phyloP scores from a whole-genome alignment of 2,888 invertebrate species.

The Metallyticus violacea region DNA sequence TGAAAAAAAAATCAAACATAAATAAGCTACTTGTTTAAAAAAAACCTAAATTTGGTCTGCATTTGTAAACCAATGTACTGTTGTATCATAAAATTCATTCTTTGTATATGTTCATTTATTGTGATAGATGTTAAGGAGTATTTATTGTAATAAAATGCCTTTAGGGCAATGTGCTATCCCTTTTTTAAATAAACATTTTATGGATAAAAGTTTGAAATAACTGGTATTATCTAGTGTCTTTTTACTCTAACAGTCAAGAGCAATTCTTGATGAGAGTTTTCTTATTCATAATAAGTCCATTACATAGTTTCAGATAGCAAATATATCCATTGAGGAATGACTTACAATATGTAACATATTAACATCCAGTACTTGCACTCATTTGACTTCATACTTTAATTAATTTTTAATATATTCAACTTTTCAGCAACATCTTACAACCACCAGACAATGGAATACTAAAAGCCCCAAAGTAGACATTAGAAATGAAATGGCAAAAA shows the following conservation, averaged over 20 bases:
- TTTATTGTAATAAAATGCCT: background rate
- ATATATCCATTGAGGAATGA: too few species aligned
- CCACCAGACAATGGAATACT: too few species aligned
- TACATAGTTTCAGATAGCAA: too few species aligned
- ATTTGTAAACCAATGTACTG: background rate
- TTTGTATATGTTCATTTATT: background rate
- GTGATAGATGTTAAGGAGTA: background rate
- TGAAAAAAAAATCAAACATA: background rate
- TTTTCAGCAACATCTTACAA: too few species aligned
- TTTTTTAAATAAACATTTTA: background rate
- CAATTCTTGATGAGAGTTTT: background rate
- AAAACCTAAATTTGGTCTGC: background rate
- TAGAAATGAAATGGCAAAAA: too few species aligned
- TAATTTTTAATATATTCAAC: too few species aligned
- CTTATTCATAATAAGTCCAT: too few species aligned
- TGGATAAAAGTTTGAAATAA: background rate
- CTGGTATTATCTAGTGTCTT: background rate
- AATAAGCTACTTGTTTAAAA: background rate
- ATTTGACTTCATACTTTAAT: too few species aligned
- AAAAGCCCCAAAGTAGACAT: too few species aligned
- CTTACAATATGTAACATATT: too few species aligned
- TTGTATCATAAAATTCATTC: background rate
- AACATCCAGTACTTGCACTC: too few species aligned
- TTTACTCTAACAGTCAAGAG: background rate
- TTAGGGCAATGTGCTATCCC: background rate